A percentile compares a stretch with the other conserved stretches of the same genome.
These are phyloP conservation scores for Oxyruncus cristatus DNA, from an alignment of 2,113 vertebrate species.

Conservation along the genomic window DNA sequence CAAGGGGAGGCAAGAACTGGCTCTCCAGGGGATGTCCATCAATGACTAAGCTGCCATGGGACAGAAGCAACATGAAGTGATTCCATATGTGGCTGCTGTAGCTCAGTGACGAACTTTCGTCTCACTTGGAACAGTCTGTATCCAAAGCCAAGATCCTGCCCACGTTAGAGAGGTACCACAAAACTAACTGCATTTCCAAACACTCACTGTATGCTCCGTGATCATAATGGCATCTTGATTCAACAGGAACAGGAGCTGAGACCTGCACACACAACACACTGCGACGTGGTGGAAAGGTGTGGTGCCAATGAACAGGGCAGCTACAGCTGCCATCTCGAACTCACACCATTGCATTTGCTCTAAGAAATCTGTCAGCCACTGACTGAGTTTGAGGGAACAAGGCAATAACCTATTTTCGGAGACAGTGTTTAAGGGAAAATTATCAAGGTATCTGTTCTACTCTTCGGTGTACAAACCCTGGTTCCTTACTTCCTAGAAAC, in stretches of 20 bases:
- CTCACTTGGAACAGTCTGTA: background rate
- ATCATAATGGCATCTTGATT: background rate
- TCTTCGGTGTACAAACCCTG: background rate
- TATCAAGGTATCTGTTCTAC: background rate
- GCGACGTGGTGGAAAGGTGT: background rate
- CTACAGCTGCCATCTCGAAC: background rate
- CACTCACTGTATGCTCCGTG: background rate
- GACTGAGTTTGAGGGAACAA: background rate
- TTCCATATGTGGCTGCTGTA: background rate
- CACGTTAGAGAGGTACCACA: background rate
- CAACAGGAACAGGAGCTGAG: background rate
- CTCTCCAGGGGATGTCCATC: background rate
- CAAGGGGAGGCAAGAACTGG: background rate
- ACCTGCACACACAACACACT: background rate
- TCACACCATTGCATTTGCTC: background rate
- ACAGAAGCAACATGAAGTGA: background rate
- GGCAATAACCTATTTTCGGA: background rate
- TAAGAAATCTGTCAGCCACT: background rate
- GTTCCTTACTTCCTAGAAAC: background rate
- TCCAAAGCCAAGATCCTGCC: background rate
- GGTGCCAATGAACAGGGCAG: background rate
- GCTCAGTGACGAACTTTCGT: background rate
- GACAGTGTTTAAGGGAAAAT: background rate
- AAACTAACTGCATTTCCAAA: background rate
- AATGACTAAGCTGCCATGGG: background rate